phyloP scores from a whole-genome alignment of 2,797 vertebrate genomes.

The Threskiornis aethiopicus region DNA sequence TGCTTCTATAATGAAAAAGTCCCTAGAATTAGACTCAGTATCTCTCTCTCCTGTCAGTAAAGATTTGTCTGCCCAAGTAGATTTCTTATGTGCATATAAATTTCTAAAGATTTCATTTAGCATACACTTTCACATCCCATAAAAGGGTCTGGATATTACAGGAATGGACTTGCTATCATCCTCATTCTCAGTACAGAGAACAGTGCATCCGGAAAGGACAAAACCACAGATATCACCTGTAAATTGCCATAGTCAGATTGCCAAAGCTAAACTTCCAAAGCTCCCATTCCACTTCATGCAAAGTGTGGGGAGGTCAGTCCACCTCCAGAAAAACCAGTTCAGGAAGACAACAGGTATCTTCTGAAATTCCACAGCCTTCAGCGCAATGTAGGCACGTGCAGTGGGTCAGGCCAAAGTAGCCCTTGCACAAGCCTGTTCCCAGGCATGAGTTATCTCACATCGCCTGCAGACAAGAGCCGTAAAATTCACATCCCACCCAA shows the following conservation, averaged over 20 bases:
- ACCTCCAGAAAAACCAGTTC: neutral
- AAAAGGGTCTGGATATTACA: neutral
- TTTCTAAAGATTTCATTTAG: neutral
- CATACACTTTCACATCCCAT: neutral
- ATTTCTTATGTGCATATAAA: neutral
- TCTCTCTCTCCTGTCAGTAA: neutral
- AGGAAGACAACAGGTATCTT: neutral
- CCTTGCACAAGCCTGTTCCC: conserved; percentile 9
- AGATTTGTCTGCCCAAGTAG: neutral
- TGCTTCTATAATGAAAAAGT: neutral
- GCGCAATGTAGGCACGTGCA: accelerated
- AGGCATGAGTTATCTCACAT: neutral
- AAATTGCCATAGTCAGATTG: neutral
- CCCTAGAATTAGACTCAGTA: neutral
- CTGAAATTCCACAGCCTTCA: neutral
- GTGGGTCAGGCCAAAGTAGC: neutral
- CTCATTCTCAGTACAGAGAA: neutral
- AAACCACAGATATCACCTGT: neutral
- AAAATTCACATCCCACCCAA: neutral
- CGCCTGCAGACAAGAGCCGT: neutral
- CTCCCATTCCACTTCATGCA: neutral
- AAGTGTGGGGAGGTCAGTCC: neutral
- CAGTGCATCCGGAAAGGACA: neutral
- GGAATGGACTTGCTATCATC: neutral
- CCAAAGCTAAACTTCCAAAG: neutral